Conservation (phyloP, 2,888 invertebrate species). For the Catocala sponsa region DNA sequence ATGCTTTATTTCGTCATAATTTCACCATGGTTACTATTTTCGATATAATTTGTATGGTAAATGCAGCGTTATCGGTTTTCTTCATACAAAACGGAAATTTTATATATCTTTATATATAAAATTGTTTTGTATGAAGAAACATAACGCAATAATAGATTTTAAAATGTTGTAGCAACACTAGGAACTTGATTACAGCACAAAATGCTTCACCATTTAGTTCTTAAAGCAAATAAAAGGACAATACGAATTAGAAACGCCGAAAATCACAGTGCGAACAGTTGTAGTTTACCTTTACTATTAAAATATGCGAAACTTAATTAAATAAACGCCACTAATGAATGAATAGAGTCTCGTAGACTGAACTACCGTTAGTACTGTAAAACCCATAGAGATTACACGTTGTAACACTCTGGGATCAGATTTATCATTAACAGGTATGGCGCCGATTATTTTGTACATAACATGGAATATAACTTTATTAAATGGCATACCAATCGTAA, state of each 20-base stretch:
- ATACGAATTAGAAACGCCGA: neutral
- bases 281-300: neutral
- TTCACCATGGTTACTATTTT: too few species aligned
- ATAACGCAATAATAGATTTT: too few species aligned
- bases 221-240: neutral
- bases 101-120: too few species aligned
- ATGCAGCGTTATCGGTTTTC: too few species aligned
- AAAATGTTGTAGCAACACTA: too few species aligned
- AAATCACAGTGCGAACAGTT: neutral
- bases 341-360: constrained; percentile 25
- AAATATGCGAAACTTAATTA: constrained; percentile 34
- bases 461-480: constrained; percentile 21
- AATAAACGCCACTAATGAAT: constrained; percentile 35
- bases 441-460: constrained; percentile 44
- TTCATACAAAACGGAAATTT: too few species aligned
- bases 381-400: constrained; percentile 41
- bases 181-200: too few species aligned
- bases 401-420: constrained; percentile 42
- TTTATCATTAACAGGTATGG: constrained; percentile 49
- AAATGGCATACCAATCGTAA: constrained; percentile 15
- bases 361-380: constrained; percentile 42
- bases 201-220: neutral
- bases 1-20: too few species aligned
- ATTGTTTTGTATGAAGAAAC: too few species aligned
- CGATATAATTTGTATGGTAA: too few species aligned